phyloP scores from a whole-genome alignment of 2,888 invertebrate genomes.

The Mimumesa dahlbomi region DNA sequence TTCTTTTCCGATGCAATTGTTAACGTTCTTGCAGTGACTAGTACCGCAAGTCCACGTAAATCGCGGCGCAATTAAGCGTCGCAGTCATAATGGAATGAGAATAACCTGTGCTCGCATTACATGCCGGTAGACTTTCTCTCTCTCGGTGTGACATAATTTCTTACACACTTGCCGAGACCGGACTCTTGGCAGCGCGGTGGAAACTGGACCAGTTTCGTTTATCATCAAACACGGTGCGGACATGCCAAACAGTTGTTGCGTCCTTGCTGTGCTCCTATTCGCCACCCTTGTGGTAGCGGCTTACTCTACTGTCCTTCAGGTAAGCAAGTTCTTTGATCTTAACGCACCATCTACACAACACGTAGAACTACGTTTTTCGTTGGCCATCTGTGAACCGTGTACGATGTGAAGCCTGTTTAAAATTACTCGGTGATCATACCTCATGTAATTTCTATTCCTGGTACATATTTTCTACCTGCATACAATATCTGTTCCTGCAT shows the following conservation, averaged over 20 bases:
- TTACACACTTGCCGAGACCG: constrained; percentile 51
- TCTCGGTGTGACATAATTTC: constrained; percentile 73
- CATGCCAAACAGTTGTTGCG: constrained; percentile 69
- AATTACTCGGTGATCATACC: too few relatives aligned
- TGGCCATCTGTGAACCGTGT: too few relatives aligned
- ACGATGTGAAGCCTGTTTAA: too few relatives aligned
- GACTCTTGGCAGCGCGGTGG: constrained; percentile 50
- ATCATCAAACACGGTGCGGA: constrained; percentile 74
- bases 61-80: constrained; percentile 56
- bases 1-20: too few relatives aligned
- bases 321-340: too few relatives aligned
- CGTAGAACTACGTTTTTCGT: too few relatives aligned
- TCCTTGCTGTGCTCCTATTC: constrained; percentile 52
- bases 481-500: too few relatives aligned
- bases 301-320: constrained; percentile 60
- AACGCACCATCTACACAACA: too few relatives aligned
- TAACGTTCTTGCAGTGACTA: background rate
- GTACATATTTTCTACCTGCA: too few relatives aligned
- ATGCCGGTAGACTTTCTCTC: constrained; percentile 68
- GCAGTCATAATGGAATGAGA: constrained; percentile 56
- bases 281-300: constrained; percentile 58
- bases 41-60: background rate
- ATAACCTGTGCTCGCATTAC: constrained; percentile 51
- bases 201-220: constrained; percentile 75
- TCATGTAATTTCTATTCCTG: too few relatives aligned